Evolutionary conservation across 1,140 invertebrate species (phyloP).

Genomic region (Mylabris phalerata): DNA sequence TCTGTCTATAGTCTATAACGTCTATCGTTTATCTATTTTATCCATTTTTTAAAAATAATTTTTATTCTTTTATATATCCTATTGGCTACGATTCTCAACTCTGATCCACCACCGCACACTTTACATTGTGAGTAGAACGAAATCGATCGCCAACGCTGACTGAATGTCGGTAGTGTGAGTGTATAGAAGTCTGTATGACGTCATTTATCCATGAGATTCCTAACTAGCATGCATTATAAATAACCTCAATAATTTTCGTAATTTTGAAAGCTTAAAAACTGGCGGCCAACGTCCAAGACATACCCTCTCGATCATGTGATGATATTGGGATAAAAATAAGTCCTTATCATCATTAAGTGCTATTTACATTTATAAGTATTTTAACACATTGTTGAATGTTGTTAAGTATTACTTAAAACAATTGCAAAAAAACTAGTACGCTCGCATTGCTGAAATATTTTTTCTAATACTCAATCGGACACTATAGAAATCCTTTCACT

Average conservation of each 20-base stretch:
- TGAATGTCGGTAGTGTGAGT: conserved; percentile 15
- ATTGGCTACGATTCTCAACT: too few species aligned
- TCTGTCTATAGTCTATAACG: too few species aligned
- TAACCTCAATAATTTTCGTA: conserved; percentile 22
- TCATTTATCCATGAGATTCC: conserved; percentile 31
- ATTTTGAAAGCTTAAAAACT: conserved; percentile 4
- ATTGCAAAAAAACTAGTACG: too few species aligned
- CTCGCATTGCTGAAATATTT: too few species aligned
- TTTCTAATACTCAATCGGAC: too few species aligned
- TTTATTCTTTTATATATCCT: too few species aligned
- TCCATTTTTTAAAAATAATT: neutral
- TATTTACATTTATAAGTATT: too few species aligned
- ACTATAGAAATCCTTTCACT: too few species aligned
- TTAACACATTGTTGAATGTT: too few species aligned
- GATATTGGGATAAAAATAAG: too few species aligned
- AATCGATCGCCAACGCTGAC: conserved; percentile 26
- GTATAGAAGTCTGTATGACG: conserved; percentile 24
- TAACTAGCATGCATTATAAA: conserved; percentile 31
- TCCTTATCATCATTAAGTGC: too few species aligned
- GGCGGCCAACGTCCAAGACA: neutral
- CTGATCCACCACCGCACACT: conserved; percentile 13
- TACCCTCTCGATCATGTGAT: neutral
- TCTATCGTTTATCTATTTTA: neutral
- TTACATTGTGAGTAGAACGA: conserved; percentile 22
- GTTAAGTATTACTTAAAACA: too few species aligned